Evolutionary conservation across 2,888 invertebrate species (phyloP).

Genomic region (Plutella xylostella): DNA sequence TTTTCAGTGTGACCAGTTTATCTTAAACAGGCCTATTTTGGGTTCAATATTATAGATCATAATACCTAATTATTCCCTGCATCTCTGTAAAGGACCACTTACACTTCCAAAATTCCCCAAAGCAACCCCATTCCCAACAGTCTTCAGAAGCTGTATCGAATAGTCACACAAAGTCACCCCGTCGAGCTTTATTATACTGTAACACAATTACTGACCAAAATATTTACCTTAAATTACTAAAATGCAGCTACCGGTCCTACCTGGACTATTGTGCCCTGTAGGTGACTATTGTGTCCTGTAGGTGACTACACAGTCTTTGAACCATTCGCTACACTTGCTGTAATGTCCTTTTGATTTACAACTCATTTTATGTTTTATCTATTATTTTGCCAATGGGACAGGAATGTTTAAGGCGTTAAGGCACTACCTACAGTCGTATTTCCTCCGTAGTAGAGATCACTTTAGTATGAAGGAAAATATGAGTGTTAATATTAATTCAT

Average conservation of each 20-base stretch:
- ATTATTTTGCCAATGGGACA: neutral
- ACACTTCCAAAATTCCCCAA: neutral
- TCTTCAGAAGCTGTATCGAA: slow-evolving; percentile 1
- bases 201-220: slow-evolving; percentile 44
- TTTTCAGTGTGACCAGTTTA: neutral
- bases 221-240: slow-evolving; percentile 52
- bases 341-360: slow-evolving; percentile 12
- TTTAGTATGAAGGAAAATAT: too few species aligned
- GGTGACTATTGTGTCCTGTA: neutral
- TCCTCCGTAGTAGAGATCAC: too few species aligned
- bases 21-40: too few species aligned
- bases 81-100: too few species aligned
- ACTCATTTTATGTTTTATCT: neutral
- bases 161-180: slow-evolving; percentile 18
- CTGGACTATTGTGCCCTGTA: slow-evolving; percentile 13
- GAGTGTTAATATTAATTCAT: too few species aligned
- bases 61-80: too few species aligned
- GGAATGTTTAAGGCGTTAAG: too few species aligned
- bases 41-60: too few species aligned
- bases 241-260: slow-evolving; percentile 19
- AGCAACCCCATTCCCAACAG: neutral
- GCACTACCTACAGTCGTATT: too few species aligned
- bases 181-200: slow-evolving; percentile 14
- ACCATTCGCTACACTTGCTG: slow-evolving; percentile 20
- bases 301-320: neutral